Base-by-base conservation (phyloP, 2,113 vertebrate species). In the Tapirus terrestris region DNA sequence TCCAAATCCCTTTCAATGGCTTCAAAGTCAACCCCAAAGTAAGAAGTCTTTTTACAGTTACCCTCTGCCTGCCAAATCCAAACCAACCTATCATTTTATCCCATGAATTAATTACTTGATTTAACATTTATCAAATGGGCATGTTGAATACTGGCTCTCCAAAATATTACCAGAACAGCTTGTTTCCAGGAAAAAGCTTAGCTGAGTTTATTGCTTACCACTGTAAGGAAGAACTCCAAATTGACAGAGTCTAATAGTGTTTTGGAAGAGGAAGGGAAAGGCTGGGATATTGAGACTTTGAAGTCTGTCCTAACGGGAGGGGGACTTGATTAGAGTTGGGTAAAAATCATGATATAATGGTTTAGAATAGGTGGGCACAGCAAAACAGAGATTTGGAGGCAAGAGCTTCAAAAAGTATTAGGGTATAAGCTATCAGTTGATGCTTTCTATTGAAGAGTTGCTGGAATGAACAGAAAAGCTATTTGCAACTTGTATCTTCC, bases 391-490 rank as follows among this genome's bases (percentile, higher is more conserved):
- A 76, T 95, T 76, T 72, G 53, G 36, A 86, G 68, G 58, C 31
- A 94, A 89, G 31, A 84, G 18, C 21, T 77, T 86, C 25, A 91
- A 20, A 95, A 80, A 65, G 18, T 72, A 43, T 72, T 56, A 53
- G 36, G 43, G 43, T 72, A 58, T 58, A 89, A 68, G 81, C 18
- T 58, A n/a, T 73, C 31, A 81, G 11, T 61, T 27, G 7, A 48
- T 75, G 29, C 8, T 94, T 96, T 70, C 4, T 77, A 16, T 83
- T 90, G 60, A 87, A 76, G 72, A 53, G 21, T 58, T 97, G 60
- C 39, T 96, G 43, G n/a, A 96, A 83, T 84, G 58, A 87, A 68
- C 48, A 63, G 39, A 68, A 81, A 94, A 92, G 56, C 75, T 75
- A n/a, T 80, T 90, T 92, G 25, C 36, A 93, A 43, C 9, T 90